Evolutionary conservation across 2,797 vertebrate species (phyloP), one percentile per base, ranked within the genome.

Genomic region (Anguilla megastoma): DNA sequence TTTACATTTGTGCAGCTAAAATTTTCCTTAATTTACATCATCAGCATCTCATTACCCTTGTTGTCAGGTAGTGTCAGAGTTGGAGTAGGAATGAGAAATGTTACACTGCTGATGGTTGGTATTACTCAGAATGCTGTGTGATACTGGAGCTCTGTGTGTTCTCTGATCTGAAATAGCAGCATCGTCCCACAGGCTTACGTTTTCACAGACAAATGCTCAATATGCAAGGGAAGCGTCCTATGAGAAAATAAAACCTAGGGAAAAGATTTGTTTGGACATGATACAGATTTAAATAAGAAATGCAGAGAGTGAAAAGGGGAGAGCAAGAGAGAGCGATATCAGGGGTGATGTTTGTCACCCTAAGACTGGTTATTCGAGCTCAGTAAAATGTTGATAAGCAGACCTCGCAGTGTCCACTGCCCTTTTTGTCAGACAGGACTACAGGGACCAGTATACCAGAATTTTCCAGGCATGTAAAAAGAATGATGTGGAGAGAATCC

Each of bases 401-500:
- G 4, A 9, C 21, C 30, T 36, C 2, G 36, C 18, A 12, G 21
- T 5, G 76, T 50, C 18, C 21, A 24, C 18, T 48, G 79, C 16
- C 41, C 45, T 82, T 82, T 50, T 50, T 82, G 45, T 50, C 41
- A 82, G 45, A 24, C 45, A n/a, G 79, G 41, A 82, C 79, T 24
- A 50, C 41, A 45, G 79, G 79, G 79, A 82, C 79, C 79, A 82
- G 79, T 82, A 48, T n/a, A n/a, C 5, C 45, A 50, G 74, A 48
- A 9, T 50, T 50, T 82, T 50, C 79, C 79, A 82, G 79, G 45
- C 79, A 50, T 48, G 41, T 82, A 82, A 82, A 48, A 50, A 82
- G 45, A n/a, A 82, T 82, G 79, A 82, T 82, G 41, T n/a, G 41
- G 41, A 82, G 41, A 82, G 79, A 82, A 79, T 50, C 41, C 79